Base-by-base conservation (phyloP, 1,140 invertebrate genomes). In the Callitettix versicolor region DNA sequence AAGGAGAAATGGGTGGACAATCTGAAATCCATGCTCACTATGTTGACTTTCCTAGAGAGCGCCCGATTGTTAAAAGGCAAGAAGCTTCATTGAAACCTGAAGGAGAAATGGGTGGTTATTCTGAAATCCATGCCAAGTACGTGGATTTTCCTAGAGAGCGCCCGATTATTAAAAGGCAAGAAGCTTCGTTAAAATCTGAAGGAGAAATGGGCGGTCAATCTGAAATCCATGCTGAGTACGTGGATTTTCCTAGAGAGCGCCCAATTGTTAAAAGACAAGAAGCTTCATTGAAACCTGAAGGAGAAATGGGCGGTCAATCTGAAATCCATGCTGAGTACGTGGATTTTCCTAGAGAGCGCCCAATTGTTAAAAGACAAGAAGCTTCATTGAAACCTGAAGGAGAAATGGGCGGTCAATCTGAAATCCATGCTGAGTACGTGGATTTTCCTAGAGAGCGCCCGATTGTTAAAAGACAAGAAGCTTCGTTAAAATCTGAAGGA, bases 401-500 rank as follows among this genome's bases (percentile, higher is more conserved):
- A 12, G 55, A 61, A 36, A 50, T 63, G 12, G 40, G 34, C 22
- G 53, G 46, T 20, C 48, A 53, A 15, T 52, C 55, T 15, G 59
- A 59, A 36, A 15, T 53, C 12, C 41, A 38, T 15, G 36, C 58
- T 1, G 52, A 62, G 46, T 62, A 58, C 26, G 33, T 46, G 44
- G 57, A 62, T 55, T 63, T 56, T 47, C 59, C 58, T 3, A 46
- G 55, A 54, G 38, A 55, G 1, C 30, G 60, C 18, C 57, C 61
- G 7, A 44, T 53, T 5, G 42, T 60, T 6, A 57, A 49, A 6
- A 55, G 56, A 14, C 46, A 43, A 36, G 24, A 53, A 3, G 41
- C 60, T n/a, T 40, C 40, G n/a, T 48, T 63, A 17, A 53, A 58
- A 50, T 42, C 52, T 7, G 60, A 62, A 54, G 62, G 62, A 1